Conservation (phyloP, 2,113 vertebrate species). For the Cervus canadensis region DNA sequence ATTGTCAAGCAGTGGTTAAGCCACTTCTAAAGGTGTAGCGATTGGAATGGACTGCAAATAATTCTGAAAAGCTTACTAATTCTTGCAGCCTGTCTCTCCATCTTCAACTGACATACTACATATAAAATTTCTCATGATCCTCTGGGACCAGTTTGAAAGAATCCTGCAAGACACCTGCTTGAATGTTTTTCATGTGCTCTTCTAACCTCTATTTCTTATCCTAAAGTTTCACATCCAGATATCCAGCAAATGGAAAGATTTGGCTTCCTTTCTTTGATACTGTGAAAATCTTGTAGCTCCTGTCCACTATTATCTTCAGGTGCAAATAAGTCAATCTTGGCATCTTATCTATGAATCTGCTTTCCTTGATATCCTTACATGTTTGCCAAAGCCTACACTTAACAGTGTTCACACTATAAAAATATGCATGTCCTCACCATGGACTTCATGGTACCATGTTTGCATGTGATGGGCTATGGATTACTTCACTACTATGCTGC, state of each 20-base stretch:
- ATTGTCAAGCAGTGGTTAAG: neutral
- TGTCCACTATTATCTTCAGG: neutral
- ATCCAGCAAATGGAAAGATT: neutral
- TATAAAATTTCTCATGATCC: neutral
- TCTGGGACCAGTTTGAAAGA: neutral
- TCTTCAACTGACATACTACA: neutral
- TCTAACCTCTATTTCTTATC: neutral
- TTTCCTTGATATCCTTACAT: neutral
- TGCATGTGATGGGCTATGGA: neutral
- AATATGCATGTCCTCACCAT: neutral
- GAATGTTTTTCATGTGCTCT: neutral
- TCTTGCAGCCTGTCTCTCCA: neutral
- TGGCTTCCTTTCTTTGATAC: neutral
- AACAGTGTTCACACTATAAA: neutral
- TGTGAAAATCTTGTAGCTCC: neutral
- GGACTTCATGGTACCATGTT: neutral
- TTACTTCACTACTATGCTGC: neutral
- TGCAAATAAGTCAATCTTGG: neutral
- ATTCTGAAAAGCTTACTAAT: neutral
- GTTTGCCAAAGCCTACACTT: neutral
- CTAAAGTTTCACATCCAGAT: neutral
- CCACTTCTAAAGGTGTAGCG: neutral
- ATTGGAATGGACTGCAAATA: neutral
- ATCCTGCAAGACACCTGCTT: neutral
- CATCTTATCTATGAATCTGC: neutral